These are phyloP conservation scores for Dinocampus coccinellae DNA, from an alignment of 2,888 invertebrate species.

Conservation along the genomic window DNA sequence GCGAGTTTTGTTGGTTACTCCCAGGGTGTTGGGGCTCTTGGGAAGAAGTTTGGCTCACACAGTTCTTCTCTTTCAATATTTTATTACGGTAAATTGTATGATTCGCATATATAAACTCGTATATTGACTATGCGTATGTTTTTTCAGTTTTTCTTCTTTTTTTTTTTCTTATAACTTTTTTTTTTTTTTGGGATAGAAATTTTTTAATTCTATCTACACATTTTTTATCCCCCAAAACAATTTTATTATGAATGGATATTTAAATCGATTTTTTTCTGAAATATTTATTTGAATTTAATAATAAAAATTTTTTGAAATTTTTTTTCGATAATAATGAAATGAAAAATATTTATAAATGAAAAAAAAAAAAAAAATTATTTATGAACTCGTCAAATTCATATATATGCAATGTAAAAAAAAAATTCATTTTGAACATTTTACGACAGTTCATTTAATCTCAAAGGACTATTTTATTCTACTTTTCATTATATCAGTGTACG, in stretches of 20 bases:
- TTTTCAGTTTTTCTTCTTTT: not conserved
- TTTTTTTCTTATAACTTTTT: not conserved
- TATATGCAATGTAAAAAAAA: too few relatives aligned
- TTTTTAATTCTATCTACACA: too few relatives aligned
- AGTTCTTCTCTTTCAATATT: conserved; percentile 64
- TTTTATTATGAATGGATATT: too few relatives aligned
- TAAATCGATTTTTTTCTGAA: too few relatives aligned
- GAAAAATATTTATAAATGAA: too few relatives aligned
- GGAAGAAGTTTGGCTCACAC: conserved; percentile 46
- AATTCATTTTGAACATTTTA: not conserved
- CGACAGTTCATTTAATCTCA: not conserved
- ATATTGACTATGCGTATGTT: not conserved
- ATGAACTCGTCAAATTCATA: not conserved
- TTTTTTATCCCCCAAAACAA: too few relatives aligned
- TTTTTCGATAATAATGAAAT: too few relatives aligned
- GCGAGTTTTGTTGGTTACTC: conserved; percentile 41
- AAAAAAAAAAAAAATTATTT: too few relatives aligned
- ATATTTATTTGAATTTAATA: too few relatives aligned
- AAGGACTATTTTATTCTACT: not conserved
- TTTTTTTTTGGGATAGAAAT: too few relatives aligned
- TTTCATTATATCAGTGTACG: not conserved
- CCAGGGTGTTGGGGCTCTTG: conserved; percentile 63
- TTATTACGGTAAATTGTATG: conserved; percentile 64
- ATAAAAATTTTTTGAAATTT: too few relatives aligned
- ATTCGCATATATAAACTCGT: conserved; percentile 42